These are phyloP conservation scores for Microctonus brassicae DNA, from an alignment of 2,888 invertebrate species.

Conservation along the genomic window DNA sequence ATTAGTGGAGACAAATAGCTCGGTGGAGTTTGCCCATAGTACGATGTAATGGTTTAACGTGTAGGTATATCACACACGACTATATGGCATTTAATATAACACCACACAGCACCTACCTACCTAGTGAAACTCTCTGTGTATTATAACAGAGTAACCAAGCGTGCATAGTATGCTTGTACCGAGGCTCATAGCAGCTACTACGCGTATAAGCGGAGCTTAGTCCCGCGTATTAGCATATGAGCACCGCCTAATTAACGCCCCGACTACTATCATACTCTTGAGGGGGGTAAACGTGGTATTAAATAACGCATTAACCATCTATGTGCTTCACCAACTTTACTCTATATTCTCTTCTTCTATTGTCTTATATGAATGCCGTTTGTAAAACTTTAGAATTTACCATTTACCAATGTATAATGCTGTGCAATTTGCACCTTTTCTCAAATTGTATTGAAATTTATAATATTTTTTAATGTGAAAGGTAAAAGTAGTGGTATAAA, in stretches of 20 bases:
- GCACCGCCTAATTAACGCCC: conserved; percentile 67
- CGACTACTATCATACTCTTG: conserved; percentile 47
- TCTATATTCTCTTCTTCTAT: conserved; percentile 51
- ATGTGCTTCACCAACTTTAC: conserved; percentile 43
- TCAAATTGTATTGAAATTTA: too few relatives aligned
- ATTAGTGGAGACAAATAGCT: conserved; percentile 66
- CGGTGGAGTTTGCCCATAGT: conserved; percentile 42
- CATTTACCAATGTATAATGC: not conserved
- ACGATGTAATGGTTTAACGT: conserved; percentile 5
- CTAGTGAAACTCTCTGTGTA: conserved; percentile 33
- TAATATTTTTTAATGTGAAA: too few relatives aligned
- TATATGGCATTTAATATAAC: conserved; percentile 22
- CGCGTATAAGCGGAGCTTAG: conserved; percentile 67
- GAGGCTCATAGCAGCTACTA: conserved; percentile 62
- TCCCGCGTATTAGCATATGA: conserved; percentile 67
- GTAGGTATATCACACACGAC: conserved; percentile 24
- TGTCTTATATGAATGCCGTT: conserved; percentile 65
- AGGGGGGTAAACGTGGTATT: conserved; percentile 47
- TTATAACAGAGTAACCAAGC: conserved; percentile 53
- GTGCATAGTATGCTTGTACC: conserved; percentile 61
- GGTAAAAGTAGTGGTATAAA: too few relatives aligned
- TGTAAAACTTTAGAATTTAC: conserved; percentile 57
- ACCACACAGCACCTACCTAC: conserved; percentile 17
- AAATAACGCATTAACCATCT: conserved; percentile 64
- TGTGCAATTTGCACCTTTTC: too few relatives aligned